Evolutionary conservation across 1,140 invertebrate genomes (phyloP).

Genomic region (Atta texana): DNA sequence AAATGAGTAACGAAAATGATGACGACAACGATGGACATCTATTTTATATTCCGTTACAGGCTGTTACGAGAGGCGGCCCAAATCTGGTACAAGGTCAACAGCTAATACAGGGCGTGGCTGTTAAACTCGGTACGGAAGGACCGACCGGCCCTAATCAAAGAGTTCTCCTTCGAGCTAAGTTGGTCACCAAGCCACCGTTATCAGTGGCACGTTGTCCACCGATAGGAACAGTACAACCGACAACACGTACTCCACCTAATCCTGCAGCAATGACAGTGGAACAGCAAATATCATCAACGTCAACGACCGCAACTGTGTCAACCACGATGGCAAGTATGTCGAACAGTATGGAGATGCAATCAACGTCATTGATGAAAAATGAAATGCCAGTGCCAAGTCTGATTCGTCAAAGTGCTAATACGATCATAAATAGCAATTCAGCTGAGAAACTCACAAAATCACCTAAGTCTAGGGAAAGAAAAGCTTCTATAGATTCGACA

Average conservation of each 20-base stretch:
- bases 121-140: conserved; percentile 89
- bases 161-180: conserved; percentile 89
- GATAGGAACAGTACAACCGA: conserved; percentile 87
- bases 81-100: conserved; percentile 84
- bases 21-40: conserved; percentile 87
- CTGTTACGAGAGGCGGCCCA: conserved; percentile 85
- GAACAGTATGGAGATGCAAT: conserved; percentile 71
- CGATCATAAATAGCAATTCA: not conserved
- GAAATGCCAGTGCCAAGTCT: conserved; percentile 23
- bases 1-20: conserved; percentile 84
- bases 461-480: conserved; percentile 80
- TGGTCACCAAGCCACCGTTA: conserved; percentile 89
- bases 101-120: conserved; percentile 89
- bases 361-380: conserved; percentile 44
- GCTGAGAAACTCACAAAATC: conserved; percentile 79
- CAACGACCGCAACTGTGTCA: conserved; percentile 40
- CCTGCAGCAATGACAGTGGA: conserved; percentile 61
- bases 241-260: conserved; percentile 82
- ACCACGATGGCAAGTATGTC: conserved; percentile 41
- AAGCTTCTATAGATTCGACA: conserved; percentile 74
- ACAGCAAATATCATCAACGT: conserved; percentile 76
- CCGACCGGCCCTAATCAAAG: conserved; percentile 88
- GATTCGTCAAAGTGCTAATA: conserved; percentile 47
- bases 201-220: conserved; percentile 86
- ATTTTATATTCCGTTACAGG: conserved; percentile 91